A percentile compares a stretch with the other conserved stretches of the same genome.
phyloP scores from a whole-genome alignment of 1,140 invertebrate genomes.

The Oryzaephilus surinamensis region DNA sequence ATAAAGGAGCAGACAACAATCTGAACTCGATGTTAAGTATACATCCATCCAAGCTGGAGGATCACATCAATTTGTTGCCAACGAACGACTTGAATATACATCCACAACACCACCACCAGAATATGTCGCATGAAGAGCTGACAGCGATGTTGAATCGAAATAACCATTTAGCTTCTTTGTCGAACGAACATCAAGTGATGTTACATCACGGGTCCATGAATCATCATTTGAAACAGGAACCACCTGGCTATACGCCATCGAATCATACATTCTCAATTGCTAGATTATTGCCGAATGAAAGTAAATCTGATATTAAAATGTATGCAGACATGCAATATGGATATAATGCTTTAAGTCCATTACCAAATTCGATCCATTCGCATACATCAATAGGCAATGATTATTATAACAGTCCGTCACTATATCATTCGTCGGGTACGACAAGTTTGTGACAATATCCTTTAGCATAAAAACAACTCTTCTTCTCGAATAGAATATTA shows the following conservation, averaged over 20 bases:
- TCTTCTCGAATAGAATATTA: constrained; percentile 18
- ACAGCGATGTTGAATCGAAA: constrained; percentile 55
- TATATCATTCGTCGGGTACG: constrained; percentile 56
- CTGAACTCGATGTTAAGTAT: constrained; percentile 36
- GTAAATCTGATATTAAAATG: constrained; percentile 73
- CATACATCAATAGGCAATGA: constrained; percentile 52
- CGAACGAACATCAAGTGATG: constrained; percentile 47
- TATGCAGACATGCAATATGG: constrained; percentile 66
- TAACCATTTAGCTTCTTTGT: constrained; percentile 42
- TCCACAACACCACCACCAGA: constrained; percentile 36
- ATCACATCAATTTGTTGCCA: constrained; percentile 51
- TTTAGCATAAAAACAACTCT: constrained; percentile 46
- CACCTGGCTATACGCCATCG: constrained; percentile 63
- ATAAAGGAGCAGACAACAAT: constrained; percentile 38
- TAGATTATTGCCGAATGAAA: constrained; percentile 73
- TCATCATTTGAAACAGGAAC: constrained; percentile 65
- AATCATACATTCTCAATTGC: constrained; percentile 91
- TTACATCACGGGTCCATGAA: constrained; percentile 47
- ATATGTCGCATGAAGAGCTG: constrained; percentile 49
- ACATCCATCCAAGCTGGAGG: constrained; percentile 39
- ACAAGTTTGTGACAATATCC: constrained; percentile 67
- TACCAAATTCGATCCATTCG: constrained; percentile 49
- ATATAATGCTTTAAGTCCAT: constrained; percentile 49
- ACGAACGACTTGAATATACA: constrained; percentile 35
- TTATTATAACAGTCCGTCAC: constrained; percentile 71